phyloP scores from a whole-genome alignment of 1,140 invertebrate genomes.

The Ptiloglossa arizonensis region DNA sequence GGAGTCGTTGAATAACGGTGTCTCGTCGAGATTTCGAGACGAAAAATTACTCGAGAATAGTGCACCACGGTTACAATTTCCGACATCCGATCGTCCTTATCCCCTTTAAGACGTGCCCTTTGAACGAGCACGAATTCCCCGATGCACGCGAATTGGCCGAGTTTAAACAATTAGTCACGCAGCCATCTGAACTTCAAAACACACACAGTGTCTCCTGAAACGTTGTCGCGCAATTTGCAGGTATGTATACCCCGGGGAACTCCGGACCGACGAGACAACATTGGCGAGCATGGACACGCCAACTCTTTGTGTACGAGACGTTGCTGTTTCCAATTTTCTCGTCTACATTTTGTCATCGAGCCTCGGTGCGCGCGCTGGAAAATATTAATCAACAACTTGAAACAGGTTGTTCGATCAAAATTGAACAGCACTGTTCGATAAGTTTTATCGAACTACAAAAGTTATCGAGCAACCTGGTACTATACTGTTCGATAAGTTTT shows the following conservation, averaged over 20 bases:
- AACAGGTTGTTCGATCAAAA: no score
- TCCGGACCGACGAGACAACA: neutral
- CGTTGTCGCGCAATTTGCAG: neutral
- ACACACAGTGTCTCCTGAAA: neutral
- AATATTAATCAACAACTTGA: no score
- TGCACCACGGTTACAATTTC: no score
- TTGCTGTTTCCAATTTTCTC: no score
- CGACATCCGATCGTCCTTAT: neutral
- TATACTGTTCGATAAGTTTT: no score
- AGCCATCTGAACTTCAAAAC: neutral
- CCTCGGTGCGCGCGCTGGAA: no score
- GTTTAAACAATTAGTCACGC: conserved; percentile 23
- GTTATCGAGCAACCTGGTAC: no score
- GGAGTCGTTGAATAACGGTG: neutral
- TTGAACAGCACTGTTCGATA: no score
- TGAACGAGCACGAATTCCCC: neutral
- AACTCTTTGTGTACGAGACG: no score
- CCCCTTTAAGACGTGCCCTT: neutral
- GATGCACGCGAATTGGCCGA: neutral
- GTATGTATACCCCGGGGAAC: neutral
- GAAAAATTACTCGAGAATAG: neutral
- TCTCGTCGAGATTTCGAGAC: neutral
- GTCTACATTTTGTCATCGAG: no score
- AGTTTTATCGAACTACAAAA: no score
- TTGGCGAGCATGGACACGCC: neutral